phyloP scores from a whole-genome alignment of 2,113 vertebrate genomes.

The Phocoena phocoena region DNA sequence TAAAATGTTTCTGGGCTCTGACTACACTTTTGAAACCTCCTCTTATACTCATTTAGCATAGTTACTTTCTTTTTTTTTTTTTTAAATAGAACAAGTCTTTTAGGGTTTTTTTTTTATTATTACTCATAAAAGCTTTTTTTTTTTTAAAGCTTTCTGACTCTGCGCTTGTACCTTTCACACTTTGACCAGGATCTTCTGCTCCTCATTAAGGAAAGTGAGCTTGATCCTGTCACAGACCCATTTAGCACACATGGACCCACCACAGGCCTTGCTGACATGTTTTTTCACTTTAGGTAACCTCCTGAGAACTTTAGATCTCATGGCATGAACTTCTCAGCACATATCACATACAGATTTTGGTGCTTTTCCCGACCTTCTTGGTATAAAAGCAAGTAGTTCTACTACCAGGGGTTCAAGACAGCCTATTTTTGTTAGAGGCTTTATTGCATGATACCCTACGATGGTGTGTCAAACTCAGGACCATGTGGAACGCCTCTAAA shows the following conservation, averaged over 20 bases:
- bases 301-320: background rate
- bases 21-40: background rate
- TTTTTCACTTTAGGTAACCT: background rate
- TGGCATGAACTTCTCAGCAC: background rate
- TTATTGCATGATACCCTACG: background rate
- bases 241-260: background rate
- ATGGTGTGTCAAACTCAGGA: background rate
- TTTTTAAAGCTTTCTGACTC: background rate
- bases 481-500: background rate
- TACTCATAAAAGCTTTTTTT: background rate
- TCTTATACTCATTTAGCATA: background rate
- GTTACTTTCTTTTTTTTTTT: background rate
- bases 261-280: background rate
- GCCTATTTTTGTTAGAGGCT: background rate
- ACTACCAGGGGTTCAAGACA: background rate
- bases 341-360: background rate
- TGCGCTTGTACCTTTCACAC: background rate
- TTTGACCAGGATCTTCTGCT: background rate
- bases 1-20: background rate
- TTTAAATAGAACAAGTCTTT: background rate
- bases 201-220: background rate
- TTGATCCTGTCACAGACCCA: background rate
- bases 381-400: background rate
- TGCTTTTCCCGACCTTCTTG: background rate
- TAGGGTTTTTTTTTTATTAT: background rate